Percentiles rank a stretch among this genome's conserved stretches.
Evolutionary conservation across 2,113 vertebrate species (phyloP).

Genomic region (Pogonocichla stellata): DNA sequence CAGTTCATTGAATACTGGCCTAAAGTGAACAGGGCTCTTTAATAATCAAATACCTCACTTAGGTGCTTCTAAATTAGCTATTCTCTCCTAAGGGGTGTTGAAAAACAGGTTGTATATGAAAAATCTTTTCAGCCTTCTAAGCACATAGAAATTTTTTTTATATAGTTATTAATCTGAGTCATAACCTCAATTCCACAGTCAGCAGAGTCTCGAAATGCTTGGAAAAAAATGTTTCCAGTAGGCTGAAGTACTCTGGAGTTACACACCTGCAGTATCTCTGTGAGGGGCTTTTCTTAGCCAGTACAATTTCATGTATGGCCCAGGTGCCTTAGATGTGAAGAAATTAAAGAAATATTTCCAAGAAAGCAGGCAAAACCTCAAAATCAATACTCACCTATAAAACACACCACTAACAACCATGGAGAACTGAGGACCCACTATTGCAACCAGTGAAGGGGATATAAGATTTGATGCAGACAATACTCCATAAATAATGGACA

Average conservation of each 20-base stretch:
- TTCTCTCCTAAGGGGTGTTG: background rate
- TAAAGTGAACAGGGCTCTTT: background rate
- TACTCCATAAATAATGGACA: constrained; percentile 96
- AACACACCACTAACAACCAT: constrained; percentile 92
- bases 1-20: constrained; percentile 17
- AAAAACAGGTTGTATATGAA: background rate
- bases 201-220: background rate
- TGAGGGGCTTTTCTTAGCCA: background rate
- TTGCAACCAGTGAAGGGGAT: constrained; percentile 89
- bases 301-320: background rate
- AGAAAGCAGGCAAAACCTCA: background rate
- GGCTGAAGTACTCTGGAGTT: background rate
- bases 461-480: constrained; percentile 95
- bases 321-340: background rate
- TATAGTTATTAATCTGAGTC: background rate
- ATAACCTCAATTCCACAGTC: background rate
- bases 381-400: constrained; percentile 85
- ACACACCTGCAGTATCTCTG: background rate
- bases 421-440: constrained; percentile 89
- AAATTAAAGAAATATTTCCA: background rate
- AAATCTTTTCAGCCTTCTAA: background rate
- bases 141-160: background rate
- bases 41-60: background rate
- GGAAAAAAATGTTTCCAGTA: background rate
- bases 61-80: background rate